Evolutionary conservation across 2,888 invertebrate species (phyloP).

Genomic region (Watsonalla binaria): DNA sequence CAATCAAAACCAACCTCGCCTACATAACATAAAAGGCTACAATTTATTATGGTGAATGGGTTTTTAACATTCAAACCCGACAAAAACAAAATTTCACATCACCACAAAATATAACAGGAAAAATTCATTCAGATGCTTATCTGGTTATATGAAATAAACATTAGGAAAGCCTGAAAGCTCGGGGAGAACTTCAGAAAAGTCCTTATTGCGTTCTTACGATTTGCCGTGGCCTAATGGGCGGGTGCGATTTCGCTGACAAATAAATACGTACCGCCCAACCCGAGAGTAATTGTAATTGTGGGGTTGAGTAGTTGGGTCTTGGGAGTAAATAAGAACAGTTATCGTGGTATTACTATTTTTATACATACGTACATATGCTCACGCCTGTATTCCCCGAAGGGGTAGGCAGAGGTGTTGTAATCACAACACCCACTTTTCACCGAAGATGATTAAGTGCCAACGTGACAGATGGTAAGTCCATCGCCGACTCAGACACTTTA

Average conservation of each 20-base stretch:
- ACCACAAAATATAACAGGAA: not conserved
- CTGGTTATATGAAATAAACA: constrained; percentile 44
- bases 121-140: constrained; percentile 18
- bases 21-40: too few species aligned
- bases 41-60: too few species aligned
- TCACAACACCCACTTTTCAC: too few species aligned
- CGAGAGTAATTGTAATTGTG: constrained; percentile 52
- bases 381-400: too few species aligned
- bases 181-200: constrained; percentile 48
- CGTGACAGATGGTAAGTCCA: too few species aligned
- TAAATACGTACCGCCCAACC: constrained; percentile 61
- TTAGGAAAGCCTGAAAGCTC: constrained; percentile 35
- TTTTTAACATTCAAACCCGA: not conserved
- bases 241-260: constrained; percentile 70
- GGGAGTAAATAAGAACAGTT: not conserved
- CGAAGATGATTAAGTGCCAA: too few species aligned
- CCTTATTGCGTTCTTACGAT: constrained; percentile 67
- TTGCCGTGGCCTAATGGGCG: constrained; percentile 58
- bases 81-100: constrained; percentile 1
- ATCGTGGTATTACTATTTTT: too few species aligned
- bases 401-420: too few species aligned
- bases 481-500: too few species aligned
- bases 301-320: constrained; percentile 22
- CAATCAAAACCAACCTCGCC: too few species aligned
- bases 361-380: too few species aligned